Evolutionary conservation across 2,113 vertebrate genomes (phyloP).

Genomic region (Lampris megalopsis): DNA sequence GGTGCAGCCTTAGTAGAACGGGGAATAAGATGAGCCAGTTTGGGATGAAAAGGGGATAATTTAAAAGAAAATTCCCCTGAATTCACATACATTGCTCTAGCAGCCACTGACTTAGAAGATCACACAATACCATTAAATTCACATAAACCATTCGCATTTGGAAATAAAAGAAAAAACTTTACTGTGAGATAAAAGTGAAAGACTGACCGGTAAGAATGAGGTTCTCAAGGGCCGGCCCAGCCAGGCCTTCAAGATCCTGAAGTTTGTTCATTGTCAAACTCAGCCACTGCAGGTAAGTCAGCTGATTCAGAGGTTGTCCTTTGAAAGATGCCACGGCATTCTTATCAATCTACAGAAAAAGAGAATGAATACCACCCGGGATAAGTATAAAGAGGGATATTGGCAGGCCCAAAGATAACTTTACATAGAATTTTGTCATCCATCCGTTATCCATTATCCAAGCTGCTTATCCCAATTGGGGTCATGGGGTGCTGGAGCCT

Average conservation of each 20-base stretch:
- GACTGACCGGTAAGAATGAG: constrained; percentile 90
- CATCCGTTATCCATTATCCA: no score
- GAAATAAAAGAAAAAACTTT: neutral
- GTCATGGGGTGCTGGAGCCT: no score
- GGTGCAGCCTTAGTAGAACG: no score
- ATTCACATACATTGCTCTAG: no score
- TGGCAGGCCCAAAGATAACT: neutral
- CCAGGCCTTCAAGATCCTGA: constrained; percentile 81
- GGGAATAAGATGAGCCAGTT: no score
- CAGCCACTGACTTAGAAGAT: neutral
- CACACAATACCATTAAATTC: neutral
- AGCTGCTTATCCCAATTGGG: no score
- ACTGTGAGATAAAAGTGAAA: constrained; percentile 5
- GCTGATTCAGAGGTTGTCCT: constrained; percentile 80
- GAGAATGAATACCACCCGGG: neutral
- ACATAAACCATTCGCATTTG: neutral
- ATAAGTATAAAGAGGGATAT: neutral
- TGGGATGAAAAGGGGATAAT: no score
- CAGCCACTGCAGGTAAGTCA: constrained; percentile 90
- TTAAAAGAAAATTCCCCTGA: no score
- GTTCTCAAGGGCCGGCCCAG: constrained; percentile 83
- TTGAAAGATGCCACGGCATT: constrained; percentile 81
- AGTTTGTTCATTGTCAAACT: constrained; percentile 88
- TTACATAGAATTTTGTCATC: neutral
- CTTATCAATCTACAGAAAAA: constrained; percentile 73